Percentiles rank a stretch among this genome's conserved stretches.
Evolutionary conservation across 1,140 invertebrate genomes (phyloP).

Genomic region (Telenomus remus): DNA sequence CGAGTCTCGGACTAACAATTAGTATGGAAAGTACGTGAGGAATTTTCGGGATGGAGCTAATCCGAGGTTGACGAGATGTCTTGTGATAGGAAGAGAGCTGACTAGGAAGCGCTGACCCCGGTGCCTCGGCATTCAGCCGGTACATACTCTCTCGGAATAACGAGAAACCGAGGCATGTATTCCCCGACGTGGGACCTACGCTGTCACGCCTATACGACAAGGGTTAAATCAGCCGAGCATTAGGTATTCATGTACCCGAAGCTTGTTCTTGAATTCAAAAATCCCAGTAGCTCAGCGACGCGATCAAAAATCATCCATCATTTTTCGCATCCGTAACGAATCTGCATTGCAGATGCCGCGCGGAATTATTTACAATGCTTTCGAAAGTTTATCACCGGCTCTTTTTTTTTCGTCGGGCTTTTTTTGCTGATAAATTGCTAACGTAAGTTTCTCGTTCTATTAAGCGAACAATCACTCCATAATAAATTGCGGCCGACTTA

Average conservation of each 20-base stretch:
- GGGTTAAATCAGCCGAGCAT: constrained; percentile 54
- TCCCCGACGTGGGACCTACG: constrained; percentile 51
- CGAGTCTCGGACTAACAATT: too few relatives aligned
- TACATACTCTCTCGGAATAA: constrained; percentile 51
- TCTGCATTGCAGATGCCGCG: constrained; percentile 35
- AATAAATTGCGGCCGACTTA: constrained; percentile 37
- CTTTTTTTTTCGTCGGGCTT: constrained; percentile 16
- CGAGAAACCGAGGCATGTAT: constrained; percentile 43
- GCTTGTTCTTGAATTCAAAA: constrained; percentile 55
- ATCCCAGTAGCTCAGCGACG: constrained; percentile 23
- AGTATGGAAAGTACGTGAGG: too few relatives aligned
- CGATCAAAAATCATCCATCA: constrained; percentile 41
- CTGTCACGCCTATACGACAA: constrained; percentile 56
- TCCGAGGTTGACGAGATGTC: constrained; percentile 45
- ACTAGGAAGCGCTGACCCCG: constrained; percentile 30
- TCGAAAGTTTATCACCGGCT: constrained; percentile 21
- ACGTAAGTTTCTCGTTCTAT: constrained; percentile 30
- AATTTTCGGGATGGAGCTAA: not conserved
- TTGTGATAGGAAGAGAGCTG: constrained; percentile 42
- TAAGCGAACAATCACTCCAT: constrained; percentile 28
- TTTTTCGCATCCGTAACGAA: constrained; percentile 24
- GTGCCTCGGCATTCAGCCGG: constrained; percentile 37
- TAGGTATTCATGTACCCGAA: constrained; percentile 47
- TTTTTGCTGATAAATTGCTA: constrained; percentile 11
- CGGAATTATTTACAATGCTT: constrained; percentile 25